Conservation (phyloP, 37 sponge, comb jelly and placozoan genomes). For the Spongilla lacustris region DNA sequence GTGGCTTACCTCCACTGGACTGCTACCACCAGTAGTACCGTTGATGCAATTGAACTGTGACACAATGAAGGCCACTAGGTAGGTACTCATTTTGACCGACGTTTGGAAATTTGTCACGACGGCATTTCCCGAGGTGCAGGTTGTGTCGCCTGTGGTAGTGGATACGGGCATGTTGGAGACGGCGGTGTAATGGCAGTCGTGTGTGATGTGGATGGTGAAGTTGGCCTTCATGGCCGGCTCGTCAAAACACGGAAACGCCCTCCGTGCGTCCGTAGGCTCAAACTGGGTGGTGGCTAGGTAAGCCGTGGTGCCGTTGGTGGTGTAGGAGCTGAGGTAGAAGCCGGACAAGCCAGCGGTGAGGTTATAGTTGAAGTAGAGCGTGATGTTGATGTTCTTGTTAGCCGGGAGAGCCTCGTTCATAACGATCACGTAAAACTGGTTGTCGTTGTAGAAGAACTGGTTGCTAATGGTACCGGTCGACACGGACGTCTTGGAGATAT, state of each 20-base stretch:
- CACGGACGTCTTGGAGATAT: no score
- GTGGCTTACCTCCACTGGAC: background rate
- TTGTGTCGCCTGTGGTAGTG: background rate
- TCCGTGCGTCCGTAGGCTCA: slow-evolving; percentile 82
- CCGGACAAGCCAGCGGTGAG: slow-evolving; percentile 51
- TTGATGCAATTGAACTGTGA: slow-evolving; percentile 71
- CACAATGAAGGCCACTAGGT: slow-evolving; percentile 86
- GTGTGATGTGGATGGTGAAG: slow-evolving; percentile 67
- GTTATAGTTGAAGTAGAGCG: slow-evolving; percentile 71
- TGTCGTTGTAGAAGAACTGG: slow-evolving; percentile 9
- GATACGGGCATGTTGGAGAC: slow-evolving; percentile 73
- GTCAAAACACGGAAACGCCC: no score
- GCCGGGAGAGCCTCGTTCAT: background rate
- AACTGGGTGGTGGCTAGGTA: slow-evolving; percentile 84
- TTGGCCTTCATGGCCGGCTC: slow-evolving; percentile 84
- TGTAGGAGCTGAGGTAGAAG: slow-evolving; percentile 70
- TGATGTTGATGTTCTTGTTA: background rate
- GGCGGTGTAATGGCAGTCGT: slow-evolving; percentile 35
- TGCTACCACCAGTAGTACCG: slow-evolving; percentile 5
- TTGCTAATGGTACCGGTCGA: background rate
- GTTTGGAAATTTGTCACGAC: slow-evolving; percentile 72
- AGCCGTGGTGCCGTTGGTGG: slow-evolving; percentile 1
- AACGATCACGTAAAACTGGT: slow-evolving; percentile 64
- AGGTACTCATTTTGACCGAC: slow-evolving; percentile 82
- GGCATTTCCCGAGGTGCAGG: background rate